Evolutionary conservation across 2,113 vertebrate species (phyloP).

Genomic region (Macaca fascicularis): DNA sequence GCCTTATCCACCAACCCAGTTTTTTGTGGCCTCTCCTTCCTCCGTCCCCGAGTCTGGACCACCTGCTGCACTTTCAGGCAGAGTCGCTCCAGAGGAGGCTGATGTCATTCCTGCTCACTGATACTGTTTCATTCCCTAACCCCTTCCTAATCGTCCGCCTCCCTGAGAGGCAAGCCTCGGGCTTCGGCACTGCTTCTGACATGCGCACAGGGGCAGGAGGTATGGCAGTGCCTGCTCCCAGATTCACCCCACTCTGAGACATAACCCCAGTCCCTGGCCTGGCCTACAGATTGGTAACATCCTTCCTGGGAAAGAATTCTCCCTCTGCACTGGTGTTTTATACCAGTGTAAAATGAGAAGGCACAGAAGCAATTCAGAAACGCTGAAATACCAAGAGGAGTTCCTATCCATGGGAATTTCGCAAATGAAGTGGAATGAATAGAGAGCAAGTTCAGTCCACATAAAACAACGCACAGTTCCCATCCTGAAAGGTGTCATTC

Average conservation of each 20-base stretch:
- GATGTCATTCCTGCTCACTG: no score
- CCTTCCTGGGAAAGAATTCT: background rate
- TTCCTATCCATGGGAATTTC: background rate
- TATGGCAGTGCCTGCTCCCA: background rate
- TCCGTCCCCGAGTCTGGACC: background rate
- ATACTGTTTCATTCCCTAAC: background rate
- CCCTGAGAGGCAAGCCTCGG: no score
- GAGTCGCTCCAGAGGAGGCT: background rate
- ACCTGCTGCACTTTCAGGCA: background rate
- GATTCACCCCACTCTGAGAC: background rate
- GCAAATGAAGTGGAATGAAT: background rate
- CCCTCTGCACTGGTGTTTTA: background rate
- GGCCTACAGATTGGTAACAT: accelerated
- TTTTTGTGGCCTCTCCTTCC: background rate
- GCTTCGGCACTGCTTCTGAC: background rate
- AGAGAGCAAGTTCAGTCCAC: background rate
- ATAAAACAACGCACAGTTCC: background rate
- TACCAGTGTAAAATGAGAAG: background rate
- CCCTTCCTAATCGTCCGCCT: no score
- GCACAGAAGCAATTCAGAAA: background rate
- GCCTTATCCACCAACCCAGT: background rate
- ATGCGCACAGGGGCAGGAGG: background rate
- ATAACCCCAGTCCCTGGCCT: no score
- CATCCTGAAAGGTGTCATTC: background rate
- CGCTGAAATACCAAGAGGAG: no score